phyloP scores from a whole-genome alignment of 2,797 vertebrate genomes.

The Chloroceryle inda region DNA sequence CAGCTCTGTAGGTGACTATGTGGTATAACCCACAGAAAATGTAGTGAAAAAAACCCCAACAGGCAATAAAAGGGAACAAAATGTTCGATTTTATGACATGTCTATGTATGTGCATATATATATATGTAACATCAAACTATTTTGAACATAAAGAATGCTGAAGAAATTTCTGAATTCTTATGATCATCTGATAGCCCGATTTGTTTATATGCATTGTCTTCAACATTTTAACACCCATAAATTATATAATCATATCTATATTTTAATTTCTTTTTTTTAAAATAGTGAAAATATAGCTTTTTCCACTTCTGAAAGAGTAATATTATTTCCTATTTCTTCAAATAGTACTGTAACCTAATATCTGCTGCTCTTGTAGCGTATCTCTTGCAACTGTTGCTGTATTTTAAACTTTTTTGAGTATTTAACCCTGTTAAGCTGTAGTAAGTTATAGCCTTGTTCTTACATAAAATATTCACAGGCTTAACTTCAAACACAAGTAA shows the following conservation, averaged over 20 bases:
- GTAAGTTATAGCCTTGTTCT: background rate
- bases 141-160: background rate
- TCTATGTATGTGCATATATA: background rate
- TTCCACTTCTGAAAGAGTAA: background rate
- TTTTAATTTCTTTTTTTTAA: background rate
- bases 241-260: background rate
- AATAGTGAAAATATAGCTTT: background rate
- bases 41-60: background rate
- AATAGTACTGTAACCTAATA: background rate
- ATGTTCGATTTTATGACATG: background rate
- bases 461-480: background rate
- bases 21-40: background rate
- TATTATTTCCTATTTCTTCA: background rate
- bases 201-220: background rate
- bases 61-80: background rate
- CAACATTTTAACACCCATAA: background rate
- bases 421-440: background rate
- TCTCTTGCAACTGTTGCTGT: background rate
- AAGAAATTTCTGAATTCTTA: background rate
- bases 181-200: background rate
- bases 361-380: background rate
- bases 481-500: constrained; percentile 17
- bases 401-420: background rate
- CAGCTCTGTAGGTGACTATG: background rate
- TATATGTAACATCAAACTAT: background rate